Evolutionary conservation across 2,113 vertebrate species (phyloP).

Genomic region (Calidris pygmaea): DNA sequence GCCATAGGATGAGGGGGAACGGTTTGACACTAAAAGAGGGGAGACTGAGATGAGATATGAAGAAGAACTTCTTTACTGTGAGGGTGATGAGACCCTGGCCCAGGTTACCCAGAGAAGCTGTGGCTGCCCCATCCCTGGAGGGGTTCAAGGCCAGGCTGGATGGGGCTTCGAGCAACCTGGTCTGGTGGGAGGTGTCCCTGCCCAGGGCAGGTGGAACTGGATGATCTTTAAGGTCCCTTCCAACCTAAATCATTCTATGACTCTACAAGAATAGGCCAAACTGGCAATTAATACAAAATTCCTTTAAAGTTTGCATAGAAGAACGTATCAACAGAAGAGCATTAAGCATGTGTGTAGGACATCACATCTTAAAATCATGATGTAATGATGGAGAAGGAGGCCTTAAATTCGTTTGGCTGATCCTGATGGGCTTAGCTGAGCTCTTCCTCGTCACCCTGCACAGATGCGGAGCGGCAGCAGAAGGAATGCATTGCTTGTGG

Average conservation of each 20-base stretch:
- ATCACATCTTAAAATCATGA: not conserved
- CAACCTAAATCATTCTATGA: not conserved
- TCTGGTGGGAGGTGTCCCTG: not conserved
- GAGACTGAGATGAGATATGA: not conserved
- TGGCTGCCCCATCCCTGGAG: not conserved
- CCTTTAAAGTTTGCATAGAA: not conserved
- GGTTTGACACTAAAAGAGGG: not conserved
- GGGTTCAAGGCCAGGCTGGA: not conserved
- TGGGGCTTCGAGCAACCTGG: not conserved
- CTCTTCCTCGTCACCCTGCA: not conserved
- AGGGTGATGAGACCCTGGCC: not conserved
- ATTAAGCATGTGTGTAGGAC: not conserved
- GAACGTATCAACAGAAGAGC: not conserved
- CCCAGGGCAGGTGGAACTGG: not conserved
- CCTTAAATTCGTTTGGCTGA: not conserved
- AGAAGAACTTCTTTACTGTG: not conserved
- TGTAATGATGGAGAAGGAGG: not conserved
- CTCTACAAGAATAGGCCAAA: not conserved
- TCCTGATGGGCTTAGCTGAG: not conserved
- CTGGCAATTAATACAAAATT: not conserved
- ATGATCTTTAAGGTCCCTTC: not conserved
- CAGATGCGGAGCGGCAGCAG: not conserved
- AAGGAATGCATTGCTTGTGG: not conserved
- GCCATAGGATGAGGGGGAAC: fast-evolving
- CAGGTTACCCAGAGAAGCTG: not conserved